These are phyloP conservation scores for Clusia tigrina DNA, from an alignment of 2,888 invertebrate genomes.

Conservation along the genomic window DNA sequence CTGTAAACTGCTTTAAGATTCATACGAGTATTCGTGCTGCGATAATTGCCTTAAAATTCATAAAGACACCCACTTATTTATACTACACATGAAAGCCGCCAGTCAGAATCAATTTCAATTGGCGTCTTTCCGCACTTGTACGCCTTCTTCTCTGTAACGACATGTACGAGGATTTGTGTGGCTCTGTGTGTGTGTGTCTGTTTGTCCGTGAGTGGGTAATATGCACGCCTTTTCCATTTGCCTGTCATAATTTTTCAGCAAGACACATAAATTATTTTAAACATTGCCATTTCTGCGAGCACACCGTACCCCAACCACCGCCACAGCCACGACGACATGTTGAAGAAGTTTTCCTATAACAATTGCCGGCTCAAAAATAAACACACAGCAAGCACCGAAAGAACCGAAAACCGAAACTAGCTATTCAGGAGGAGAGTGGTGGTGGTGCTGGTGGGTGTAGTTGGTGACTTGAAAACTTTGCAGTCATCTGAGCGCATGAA, in stretches of 20 bases:
- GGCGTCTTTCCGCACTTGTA: background rate
- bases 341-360: background rate
- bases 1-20: background rate
- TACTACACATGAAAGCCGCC: background rate
- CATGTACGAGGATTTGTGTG: no score
- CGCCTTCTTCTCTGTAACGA: background rate
- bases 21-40: background rate
- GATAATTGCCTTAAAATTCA: slow-evolving; percentile 1
- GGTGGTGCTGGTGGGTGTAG: no score
- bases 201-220: background rate
- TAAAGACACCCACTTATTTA: background rate
- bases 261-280: background rate
- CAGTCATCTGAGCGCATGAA: slow-evolving; percentile 2
- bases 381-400: no score
- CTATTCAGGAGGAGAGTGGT: no score
- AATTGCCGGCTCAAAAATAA: background rate
- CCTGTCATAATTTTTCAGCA: background rate
- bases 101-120: background rate
- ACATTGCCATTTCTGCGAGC: background rate
- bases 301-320: background rate
- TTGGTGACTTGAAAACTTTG: background rate
- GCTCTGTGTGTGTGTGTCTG: no score
- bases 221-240: background rate
- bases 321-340: background rate
- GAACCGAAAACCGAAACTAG: no score